Conservation (phyloP, 2,113 vertebrate species). For the Pampusana beccarii region DNA sequence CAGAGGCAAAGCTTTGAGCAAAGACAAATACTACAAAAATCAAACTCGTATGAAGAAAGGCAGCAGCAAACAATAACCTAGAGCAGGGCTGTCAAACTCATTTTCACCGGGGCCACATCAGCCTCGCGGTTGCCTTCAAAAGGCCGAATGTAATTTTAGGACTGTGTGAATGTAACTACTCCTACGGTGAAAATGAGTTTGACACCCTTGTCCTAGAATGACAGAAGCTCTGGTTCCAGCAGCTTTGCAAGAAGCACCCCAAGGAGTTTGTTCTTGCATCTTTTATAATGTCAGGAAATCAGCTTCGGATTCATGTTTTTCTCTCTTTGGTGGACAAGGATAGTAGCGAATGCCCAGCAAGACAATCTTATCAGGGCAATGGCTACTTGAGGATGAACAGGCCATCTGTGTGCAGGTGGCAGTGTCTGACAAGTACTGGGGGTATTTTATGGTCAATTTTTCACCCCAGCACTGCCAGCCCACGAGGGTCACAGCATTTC, state of each 20-base stretch:
- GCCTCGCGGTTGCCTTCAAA: too few species aligned
- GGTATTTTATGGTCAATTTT: fast-evolving
- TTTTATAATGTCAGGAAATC: neutral
- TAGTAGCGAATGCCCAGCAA: fast-evolving
- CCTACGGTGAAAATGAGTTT: neutral
- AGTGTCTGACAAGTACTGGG: fast-evolving
- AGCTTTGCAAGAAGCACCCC: neutral
- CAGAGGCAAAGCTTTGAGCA: neutral
- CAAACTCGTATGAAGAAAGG: neutral
- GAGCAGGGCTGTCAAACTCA: too few species aligned
- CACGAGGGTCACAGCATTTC: fast-evolving
- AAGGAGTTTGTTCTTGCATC: neutral
- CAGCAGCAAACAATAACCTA: neutral
- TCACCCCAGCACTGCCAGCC: neutral
- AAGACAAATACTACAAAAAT: neutral
- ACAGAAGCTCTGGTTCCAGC: fast-evolving
- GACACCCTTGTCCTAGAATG: fast-evolving
- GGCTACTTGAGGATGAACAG: fast-evolving
- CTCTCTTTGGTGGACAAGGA: neutral
- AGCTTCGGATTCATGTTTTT: neutral
- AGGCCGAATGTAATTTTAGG: too few species aligned
- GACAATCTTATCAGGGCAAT: fast-evolving
- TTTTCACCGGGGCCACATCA: too few species aligned
- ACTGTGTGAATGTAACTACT: too few species aligned
- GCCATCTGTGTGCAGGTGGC: fast-evolving